Evolutionary conservation across 2,797 vertebrate genomes (phyloP).

Genomic region (Coluber constrictor): DNA sequence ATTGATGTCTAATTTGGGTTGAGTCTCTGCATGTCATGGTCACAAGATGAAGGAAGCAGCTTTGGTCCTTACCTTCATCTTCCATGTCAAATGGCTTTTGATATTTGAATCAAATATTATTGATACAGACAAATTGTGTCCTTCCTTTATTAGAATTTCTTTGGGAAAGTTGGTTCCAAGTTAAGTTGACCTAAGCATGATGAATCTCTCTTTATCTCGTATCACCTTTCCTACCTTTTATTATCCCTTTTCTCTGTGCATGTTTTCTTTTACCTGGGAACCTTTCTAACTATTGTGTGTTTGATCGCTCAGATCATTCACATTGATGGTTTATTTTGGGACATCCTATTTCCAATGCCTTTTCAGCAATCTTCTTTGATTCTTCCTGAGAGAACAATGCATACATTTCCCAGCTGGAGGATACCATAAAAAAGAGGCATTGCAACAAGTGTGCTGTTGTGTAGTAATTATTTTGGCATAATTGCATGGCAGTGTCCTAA

Average conservation of each 20-base stretch:
- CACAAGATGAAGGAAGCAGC: neutral
- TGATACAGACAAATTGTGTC: neutral
- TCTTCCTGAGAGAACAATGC: neutral
- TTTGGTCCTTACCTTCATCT: rapidly evolving
- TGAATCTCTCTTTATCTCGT: neutral
- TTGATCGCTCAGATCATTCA: neutral
- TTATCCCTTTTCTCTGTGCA: neutral
- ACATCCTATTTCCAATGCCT: conserved; percentile 35
- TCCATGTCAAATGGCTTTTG: neutral
- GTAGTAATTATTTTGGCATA: rapidly evolving
- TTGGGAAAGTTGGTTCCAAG: neutral
- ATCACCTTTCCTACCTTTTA: neutral
- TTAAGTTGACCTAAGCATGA: rapidly evolving
- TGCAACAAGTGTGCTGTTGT: neutral
- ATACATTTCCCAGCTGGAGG: rapidly evolving
- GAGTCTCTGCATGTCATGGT: neutral
- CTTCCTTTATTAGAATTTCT: neutral
- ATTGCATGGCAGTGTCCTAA: rapidly evolving
- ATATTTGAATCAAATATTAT: neutral
- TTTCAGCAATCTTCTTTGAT: rapidly evolving
- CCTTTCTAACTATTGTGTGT: conserved; percentile 28
- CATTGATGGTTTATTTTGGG: conserved; percentile 34
- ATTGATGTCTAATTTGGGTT: neutral
- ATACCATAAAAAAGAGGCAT: rapidly evolving
- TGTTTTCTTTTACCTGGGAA: neutral